Percentiles rank a stretch among this genome's conserved stretches.
Conservation (phyloP, 2,888 invertebrate genomes). For the Cybosia mesomella region DNA sequence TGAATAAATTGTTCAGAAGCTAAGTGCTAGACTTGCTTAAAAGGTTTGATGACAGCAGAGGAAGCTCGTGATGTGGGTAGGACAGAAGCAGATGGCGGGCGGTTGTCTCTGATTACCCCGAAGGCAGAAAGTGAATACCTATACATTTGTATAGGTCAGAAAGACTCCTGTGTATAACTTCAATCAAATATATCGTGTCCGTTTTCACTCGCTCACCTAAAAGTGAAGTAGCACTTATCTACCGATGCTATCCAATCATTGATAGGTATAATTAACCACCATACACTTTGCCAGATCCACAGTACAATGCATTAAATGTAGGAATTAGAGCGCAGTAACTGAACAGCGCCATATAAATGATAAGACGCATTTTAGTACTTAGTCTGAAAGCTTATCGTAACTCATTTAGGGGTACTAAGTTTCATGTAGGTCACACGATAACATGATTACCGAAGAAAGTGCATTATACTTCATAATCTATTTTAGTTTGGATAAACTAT, state of each 20-base stretch:
- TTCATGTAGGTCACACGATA: conserved; percentile 56
- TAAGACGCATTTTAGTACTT: conserved; percentile 43
- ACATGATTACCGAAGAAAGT: conserved; percentile 48
- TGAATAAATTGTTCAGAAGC: too few relatives aligned
- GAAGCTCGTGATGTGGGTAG: too few relatives aligned
- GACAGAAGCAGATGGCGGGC: too few relatives aligned
- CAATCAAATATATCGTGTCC: too few relatives aligned
- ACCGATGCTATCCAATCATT: not conserved
- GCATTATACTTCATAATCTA: conserved; percentile 27
- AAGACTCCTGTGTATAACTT: not conserved
- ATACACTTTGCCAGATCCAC: not conserved
- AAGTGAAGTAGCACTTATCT: conserved; percentile 1
- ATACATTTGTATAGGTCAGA: too few relatives aligned
- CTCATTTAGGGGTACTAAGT: conserved; percentile 48
- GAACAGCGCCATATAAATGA: conserved; percentile 43
- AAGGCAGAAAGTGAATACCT: too few relatives aligned
- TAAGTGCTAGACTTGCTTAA: too few relatives aligned
- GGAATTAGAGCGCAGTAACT: conserved; percentile 22
- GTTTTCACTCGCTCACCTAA: not conserved
- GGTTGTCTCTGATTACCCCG: too few relatives aligned
- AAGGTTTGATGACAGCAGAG: too few relatives aligned
- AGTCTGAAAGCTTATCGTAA: conserved; percentile 48
- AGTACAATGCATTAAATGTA: conserved; percentile 4
- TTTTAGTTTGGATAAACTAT: conserved; percentile 15
- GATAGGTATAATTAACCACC: not conserved